Percentiles rank a stretch among this genome's conserved stretches.
These are phyloP conservation scores for Gibbula magus DNA, from an alignment of 2,888 invertebrate genomes.

Conservation along the genomic window DNA sequence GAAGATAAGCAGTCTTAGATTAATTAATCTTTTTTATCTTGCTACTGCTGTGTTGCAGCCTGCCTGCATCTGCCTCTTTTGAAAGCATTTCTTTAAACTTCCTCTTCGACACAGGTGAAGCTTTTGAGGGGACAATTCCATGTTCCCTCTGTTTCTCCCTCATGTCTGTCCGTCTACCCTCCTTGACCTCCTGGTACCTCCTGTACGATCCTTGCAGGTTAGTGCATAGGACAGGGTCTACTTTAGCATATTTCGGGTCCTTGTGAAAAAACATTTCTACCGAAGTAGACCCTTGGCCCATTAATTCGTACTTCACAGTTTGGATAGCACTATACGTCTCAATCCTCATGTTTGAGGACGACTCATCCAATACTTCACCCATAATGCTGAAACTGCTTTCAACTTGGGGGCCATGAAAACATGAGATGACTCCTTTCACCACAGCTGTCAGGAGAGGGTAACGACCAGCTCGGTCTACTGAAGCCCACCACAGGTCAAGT, in stretches of 20 bases:
- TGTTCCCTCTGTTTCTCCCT: no score
- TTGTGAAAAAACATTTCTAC: background rate
- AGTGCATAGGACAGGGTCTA: background rate
- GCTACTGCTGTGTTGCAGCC: no score
- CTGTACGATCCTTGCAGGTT: background rate
- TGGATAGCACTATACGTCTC: background rate
- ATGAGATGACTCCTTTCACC: slow-evolving; percentile 32
- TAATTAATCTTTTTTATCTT: no score
- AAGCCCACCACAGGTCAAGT: slow-evolving; percentile 37
- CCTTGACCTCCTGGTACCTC: no score
- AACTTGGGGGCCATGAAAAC: slow-evolving; percentile 43
- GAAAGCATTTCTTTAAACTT: no score
- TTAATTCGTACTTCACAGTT: background rate
- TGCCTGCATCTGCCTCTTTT: no score
- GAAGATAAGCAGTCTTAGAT: no score
- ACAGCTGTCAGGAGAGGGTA: slow-evolving; percentile 36
- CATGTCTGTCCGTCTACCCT: no score
- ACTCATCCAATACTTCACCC: slow-evolving; percentile 36
- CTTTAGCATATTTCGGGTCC: background rate
- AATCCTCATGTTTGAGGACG: slow-evolving; percentile 10
- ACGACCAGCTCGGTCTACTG: background rate
- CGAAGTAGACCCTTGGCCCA: background rate
- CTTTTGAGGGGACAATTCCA: no score
- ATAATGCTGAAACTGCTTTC: slow-evolving; percentile 41
- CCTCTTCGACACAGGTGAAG: no score